Evolutionary conservation across 2,113 vertebrate genomes (phyloP), one percentile per base, ranked within the genome.

Genomic region (Cottus gobio): DNA sequence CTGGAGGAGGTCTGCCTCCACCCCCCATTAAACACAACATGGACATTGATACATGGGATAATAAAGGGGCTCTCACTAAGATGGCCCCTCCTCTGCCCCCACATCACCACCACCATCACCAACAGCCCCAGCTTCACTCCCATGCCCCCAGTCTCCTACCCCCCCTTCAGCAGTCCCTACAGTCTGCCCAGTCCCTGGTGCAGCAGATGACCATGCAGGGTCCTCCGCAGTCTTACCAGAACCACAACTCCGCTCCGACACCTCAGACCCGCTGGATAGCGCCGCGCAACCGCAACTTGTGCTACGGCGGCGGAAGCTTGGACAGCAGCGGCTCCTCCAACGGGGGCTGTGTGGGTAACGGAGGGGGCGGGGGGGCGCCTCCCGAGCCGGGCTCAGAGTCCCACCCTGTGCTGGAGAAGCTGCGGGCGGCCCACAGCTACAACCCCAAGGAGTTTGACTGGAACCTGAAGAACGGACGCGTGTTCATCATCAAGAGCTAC

Each of bases 401-500:
- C 48, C 98, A 99, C 87, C 98, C 97, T 0, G 95, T 99, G 31
- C 95, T 99, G 57, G 98, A 99, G 91, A 98, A 98, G 92, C 95
- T 99, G 91, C 96, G 97, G 74, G 98, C 98, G 0, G 96, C 96
- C 44, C 97, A 99, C 93, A 97, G 97, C 95, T 99, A 99, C 91
- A 99, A 99, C 92, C 98, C 98, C 85, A 96, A 96, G 92, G 98
- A 98, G 88, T 99, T 99, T 8, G 97, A 99, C 66, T 99, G 98
- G 97, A 98, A 96, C 92, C 95, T 98, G 87, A 97, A 96, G 90
- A 96, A 97, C 11, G 97, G 96, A 1, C 97, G 98, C 0, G 97
- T 98, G 89, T 99, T 99, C 95, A 98, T 99, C 85, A 99, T 99
- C 84, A 99, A 99, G 93, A 99, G 97, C 92, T 99, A 99, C 93